Base-by-base conservation (phyloP, 2,797 vertebrate genomes). In the Danio albolineatus region DNA sequence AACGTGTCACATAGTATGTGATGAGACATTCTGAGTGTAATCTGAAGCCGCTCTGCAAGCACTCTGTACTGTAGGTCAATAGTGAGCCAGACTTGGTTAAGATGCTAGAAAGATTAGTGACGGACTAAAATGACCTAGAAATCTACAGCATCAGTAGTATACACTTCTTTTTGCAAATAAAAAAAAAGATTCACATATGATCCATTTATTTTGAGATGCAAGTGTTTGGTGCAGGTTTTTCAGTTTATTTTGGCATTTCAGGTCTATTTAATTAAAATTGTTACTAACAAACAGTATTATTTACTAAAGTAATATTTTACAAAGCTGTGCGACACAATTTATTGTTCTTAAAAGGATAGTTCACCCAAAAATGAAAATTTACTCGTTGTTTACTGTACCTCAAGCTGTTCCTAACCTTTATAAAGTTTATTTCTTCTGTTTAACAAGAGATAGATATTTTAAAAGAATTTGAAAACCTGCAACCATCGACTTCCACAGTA, bases 1-100 rank as follows among this genome's bases (percentile, higher is more conserved):
- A 78, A 69, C n/a, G 70, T 86, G 82, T 84, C 85, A 82, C 84
- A 76, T 69, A 83, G 81, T 78, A 82, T 79, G 57, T 64, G 83
- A 86, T 88, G 86, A 88, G 80, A 84, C 60, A 56, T 84, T 85
- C 84, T 79, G 83, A 84, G 72, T 61, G 81, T 86, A 85, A 88
- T 60, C 73, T 6, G 73, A 87, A 41, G 46, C 12, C 10, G 19
- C 56, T 46, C n/a, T 0, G 56, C 70, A 38, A 56, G 49, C 41
- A 41, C 51, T 53, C 21, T 41, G 43, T 46, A 76, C 21, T 41
- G 43, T 46, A 76, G 69, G 69, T 82, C 73, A 80, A 76, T 73
- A 82, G 75, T 62, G 64, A 76, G 51, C 36, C 61, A 38, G 4
- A 12, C 16, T 79, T 49, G 65, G 72, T 76, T 78, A 61, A 77